Percentiles rank a stretch among this genome's conserved stretches.
Evolutionary conservation across 2,888 invertebrate genomes (phyloP).

Genomic region (Chloroclysta siterata): DNA sequence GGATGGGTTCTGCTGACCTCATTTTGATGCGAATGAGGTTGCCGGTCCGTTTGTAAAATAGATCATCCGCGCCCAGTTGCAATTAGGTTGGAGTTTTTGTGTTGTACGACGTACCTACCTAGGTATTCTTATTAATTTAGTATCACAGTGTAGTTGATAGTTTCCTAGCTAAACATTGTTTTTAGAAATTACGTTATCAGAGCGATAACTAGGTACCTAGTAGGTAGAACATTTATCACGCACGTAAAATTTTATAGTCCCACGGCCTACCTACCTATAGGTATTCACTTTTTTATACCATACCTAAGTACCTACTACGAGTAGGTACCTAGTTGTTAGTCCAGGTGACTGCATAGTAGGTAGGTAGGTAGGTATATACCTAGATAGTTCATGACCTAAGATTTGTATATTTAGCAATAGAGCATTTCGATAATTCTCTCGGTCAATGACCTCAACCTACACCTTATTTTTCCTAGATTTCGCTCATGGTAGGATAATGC

Average conservation of each 20-base stretch:
- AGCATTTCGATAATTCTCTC: too few relatives aligned
- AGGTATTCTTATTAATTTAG: background rate
- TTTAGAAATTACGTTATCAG: conserved; percentile 18
- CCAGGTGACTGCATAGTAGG: too few relatives aligned
- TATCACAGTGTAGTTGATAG: background rate
- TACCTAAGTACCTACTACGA: background rate
- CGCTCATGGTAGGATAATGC: too few relatives aligned
- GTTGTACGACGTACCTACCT: background rate
- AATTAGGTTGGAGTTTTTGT: background rate
- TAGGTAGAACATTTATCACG: background rate
- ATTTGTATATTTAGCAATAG: too few relatives aligned
- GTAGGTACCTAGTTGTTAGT: background rate
- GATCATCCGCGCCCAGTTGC: conserved; percentile 18
- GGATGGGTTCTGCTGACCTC: conserved; percentile 43
- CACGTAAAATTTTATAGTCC: background rate
- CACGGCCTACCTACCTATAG: background rate
- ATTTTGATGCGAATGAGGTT: conserved; percentile 46
- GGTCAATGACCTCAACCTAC: too few relatives aligned
- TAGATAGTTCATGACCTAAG: too few relatives aligned
- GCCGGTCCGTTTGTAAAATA: conserved; percentile 43
- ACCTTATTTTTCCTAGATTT: too few relatives aligned
- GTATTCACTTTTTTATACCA: background rate
- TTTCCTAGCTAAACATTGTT: conserved; percentile 3
- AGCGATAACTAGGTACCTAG: too few relatives aligned
- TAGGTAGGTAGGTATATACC: too few relatives aligned